Evolutionary conservation across 2,888 invertebrate genomes (phyloP), one percentile per base, ranked within the genome.

Genomic region (Torymus auratus): DNA sequence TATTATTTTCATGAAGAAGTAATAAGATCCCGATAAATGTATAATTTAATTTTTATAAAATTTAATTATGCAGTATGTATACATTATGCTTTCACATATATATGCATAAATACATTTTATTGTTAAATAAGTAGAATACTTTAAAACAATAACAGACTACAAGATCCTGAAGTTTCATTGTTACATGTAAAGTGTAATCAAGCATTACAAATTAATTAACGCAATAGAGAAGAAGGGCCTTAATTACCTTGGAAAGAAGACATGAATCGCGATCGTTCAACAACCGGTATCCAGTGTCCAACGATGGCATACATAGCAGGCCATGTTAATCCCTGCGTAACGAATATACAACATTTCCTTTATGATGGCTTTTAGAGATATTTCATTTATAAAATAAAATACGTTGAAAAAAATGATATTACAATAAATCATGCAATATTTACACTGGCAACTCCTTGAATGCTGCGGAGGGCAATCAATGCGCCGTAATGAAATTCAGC

Each of bases 221-320:
- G 52, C 15, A 55, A 71, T 13, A 62, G 28, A 73, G 41, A 7
- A 56, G 41, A 73, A 56, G 15, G 55, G 11, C 65, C 20, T 50
- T 23, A 84, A 86, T 88, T 89, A 93, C 93, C 93, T 94, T 95
- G 94, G 89, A 95, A 95, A 87, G 94, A 94, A 65, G 95, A 95
- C 95, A 95, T 95, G 88, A 95, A 95, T 77, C 95, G 92, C 73
- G 94, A 94, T 72, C 95, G 92, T 88, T 95, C 95, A 10, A 93
- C 92, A n/a, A 94, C 92, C 11, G 95, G 95, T 83, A 95, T 95
- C 95, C 95, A 95, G 85, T 93, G 93, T 3, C 94, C 95, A 50
- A 95, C 95, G 79, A 95, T 91, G 0, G 95, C 94, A 87, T 95
- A 95, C 95, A 95, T 95, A 0, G 95, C 95, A 14, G 95, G 95